Conservation (phyloP, 2,113 vertebrate genomes). For the Cochlearius cochlearius region DNA sequence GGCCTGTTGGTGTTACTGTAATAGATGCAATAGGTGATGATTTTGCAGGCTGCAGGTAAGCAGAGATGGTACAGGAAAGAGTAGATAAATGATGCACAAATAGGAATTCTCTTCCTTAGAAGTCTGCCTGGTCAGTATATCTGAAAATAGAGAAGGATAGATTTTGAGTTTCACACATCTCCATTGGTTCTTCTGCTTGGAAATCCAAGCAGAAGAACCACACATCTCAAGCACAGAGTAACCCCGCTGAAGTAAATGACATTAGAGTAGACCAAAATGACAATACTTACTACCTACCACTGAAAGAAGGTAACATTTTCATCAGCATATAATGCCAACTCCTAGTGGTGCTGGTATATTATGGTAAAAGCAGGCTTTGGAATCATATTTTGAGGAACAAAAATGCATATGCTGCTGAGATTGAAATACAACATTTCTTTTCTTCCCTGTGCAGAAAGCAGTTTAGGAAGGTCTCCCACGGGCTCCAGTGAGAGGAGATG, state of each 20-base stretch:
- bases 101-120: neutral
- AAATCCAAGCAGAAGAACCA: too few species aligned
- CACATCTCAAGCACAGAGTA: neutral
- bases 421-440: neutral
- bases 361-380: neutral
- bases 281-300: neutral
- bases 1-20: neutral
- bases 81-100: neutral
- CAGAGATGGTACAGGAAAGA: neutral
- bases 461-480: neutral
- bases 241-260: neutral
- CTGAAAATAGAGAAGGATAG: neutral
- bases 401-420: neutral
- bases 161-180: neutral
- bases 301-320: neutral
- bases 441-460: neutral
- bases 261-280: neutral
- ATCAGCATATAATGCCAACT: neutral
- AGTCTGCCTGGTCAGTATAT: neutral
- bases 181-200: neutral
- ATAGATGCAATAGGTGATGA: neutral
- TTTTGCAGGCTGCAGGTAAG: neutral
- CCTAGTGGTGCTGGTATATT: neutral
- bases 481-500: neutral
- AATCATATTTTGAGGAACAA: neutral